Evolutionary conservation across 2,888 invertebrate genomes (phyloP), one percentile per base, ranked within the genome.

Genomic region (Osedax frankpressi): DNA sequence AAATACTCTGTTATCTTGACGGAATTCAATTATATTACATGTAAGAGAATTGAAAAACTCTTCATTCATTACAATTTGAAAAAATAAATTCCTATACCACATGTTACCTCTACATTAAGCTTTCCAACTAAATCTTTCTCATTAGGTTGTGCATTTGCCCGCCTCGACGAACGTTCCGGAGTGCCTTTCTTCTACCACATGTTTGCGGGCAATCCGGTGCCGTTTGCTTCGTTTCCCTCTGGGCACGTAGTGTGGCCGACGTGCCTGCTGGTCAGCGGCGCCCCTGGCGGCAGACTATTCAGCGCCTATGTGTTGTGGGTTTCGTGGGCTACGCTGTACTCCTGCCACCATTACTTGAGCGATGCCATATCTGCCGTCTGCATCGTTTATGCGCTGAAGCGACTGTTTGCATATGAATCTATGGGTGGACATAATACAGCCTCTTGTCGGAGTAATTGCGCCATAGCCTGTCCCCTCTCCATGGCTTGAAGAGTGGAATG

Each of bases 181-280:
- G 6, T 77, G 11, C 63, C 71, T 2, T 76, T 78, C 72, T 78
- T 78, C 74, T 75, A 70, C 74, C 74, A 73, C 26, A 77, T 78
- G 71, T 78, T 77, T 62, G 44, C 29, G 60, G 75, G 75, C 14
- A 78, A 78, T 60, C 78, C 78, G 3, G 75, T 78, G 63, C 78
- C 78, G 29, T 78, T 76, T 62, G 78, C 76, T 11, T 77, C 78
- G 14, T 77, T 78, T 72, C 78, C 78, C 65, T 78, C 78, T 11
- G 78, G 78, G 27, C 78, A 78, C 74, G 78, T 78, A 70, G 74
- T 76, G 3, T 78, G 78, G 78, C 77, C 78, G 6, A 70, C 71
- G 60, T 75, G 75, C 30, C 73, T 77, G n/a, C 71, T 67, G 11
- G 11, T 77, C 62, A 71, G 73, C 2, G 28, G 70, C 1, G 74